Evolutionary conservation across 2,888 invertebrate species (phyloP).

Genomic region (Teleogryllus oceanicus): DNA sequence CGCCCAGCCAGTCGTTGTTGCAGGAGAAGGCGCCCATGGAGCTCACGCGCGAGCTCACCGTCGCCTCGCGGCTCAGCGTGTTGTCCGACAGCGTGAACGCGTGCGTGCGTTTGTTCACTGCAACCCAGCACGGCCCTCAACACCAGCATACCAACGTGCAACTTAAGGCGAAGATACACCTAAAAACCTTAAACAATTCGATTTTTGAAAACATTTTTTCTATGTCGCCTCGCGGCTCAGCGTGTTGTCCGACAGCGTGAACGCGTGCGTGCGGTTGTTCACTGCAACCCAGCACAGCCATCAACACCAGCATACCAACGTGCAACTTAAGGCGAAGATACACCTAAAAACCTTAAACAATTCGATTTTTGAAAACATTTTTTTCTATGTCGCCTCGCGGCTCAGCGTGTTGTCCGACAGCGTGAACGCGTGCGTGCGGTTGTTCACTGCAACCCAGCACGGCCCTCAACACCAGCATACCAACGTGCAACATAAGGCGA

Average conservation of each 20-base stretch:
- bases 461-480: no score
- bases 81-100: conserved; percentile 77
- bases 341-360: no score
- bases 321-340: no score
- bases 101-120: conserved; percentile 67
- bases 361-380: no score
- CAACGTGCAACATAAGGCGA: no score
- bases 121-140: no score
- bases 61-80: conserved; percentile 53
- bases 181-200: no score
- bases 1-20: conserved; percentile 73
- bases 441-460: conserved; percentile 59
- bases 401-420: conserved; percentile 72
- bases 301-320: no score
- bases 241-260: conserved; percentile 74
- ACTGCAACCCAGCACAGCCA: no score
- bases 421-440: conserved; percentile 70
- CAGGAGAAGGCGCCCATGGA: conserved; percentile 66
- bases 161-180: no score
- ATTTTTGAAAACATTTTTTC: no score
- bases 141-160: no score
- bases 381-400: conserved; percentile 20
- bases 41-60: conserved; percentile 61
- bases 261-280: conserved; percentile 68
- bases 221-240: conserved; percentile 50